Evolutionary conservation across 1,140 invertebrate species (phyloP).

Genomic region (Latrodectus geometricus): DNA sequence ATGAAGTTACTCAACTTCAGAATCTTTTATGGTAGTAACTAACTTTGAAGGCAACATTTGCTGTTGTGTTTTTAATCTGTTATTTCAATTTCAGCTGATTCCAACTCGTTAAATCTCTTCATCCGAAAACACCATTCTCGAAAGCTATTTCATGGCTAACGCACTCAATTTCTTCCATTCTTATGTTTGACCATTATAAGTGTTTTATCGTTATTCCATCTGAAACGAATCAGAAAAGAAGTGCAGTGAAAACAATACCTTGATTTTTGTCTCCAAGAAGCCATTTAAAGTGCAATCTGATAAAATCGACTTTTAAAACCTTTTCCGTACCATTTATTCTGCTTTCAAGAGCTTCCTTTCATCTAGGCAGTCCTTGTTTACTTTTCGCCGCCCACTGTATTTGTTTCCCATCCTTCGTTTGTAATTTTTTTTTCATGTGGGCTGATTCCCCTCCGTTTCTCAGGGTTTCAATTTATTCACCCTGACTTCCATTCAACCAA

Average conservation of each 20-base stretch:
- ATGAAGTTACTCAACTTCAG: no score
- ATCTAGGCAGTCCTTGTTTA: slow-evolving; percentile 26
- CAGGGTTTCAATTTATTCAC: no score
- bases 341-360: slow-evolving; percentile 22
- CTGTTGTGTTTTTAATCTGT: neutral
- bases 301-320: slow-evolving; percentile 49
- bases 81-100: neutral
- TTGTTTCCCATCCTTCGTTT: neutral
- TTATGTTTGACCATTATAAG: slow-evolving; percentile 2
- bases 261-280: slow-evolving; percentile 32
- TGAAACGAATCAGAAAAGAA: slow-evolving; percentile 20
- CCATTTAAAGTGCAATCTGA: slow-evolving; percentile 52
- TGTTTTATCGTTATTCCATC: slow-evolving; percentile 3
- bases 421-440: neutral
- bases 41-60: no score
- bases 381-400: slow-evolving; percentile 21
- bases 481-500: no score
- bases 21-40: no score
- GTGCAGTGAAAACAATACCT: slow-evolving; percentile 25
- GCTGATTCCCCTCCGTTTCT: no score
- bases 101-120: neutral
- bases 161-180: neutral
- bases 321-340: slow-evolving; percentile 49
- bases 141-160: neutral
- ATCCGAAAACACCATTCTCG: neutral